Evolutionary conservation across 2,797 vertebrate genomes (phyloP).

Genomic region (Cyclura pinguis): DNA sequence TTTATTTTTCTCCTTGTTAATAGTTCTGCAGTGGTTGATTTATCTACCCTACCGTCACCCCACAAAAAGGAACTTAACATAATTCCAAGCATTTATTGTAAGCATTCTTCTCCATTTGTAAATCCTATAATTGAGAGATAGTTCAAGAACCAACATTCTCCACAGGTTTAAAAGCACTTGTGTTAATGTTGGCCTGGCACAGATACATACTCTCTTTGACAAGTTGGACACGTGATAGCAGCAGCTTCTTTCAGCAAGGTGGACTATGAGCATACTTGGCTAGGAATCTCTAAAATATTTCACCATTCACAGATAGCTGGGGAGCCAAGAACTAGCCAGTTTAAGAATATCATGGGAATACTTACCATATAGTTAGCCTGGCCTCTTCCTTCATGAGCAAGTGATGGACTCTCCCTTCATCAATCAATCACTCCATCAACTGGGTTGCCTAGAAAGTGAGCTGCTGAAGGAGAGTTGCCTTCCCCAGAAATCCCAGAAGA

Average conservation of each 20-base stretch:
- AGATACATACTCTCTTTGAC: background rate
- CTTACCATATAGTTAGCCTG: too few relatives aligned
- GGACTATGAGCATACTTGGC: background rate
- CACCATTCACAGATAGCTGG: background rate
- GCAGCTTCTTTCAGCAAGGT: background rate
- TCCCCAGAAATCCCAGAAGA: too few relatives aligned
- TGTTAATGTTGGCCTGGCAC: too few relatives aligned
- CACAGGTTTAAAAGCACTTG: background rate
- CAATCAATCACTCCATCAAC: too few relatives aligned
- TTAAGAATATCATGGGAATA: too few relatives aligned
- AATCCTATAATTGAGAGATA: background rate
- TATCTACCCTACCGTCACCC: background rate
- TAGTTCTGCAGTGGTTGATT: background rate
- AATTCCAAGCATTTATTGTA: too few relatives aligned
- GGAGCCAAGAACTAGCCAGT: too few relatives aligned
- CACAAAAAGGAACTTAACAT: too few relatives aligned
- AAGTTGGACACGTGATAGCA: background rate
- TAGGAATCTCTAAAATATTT: background rate
- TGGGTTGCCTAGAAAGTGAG: too few relatives aligned
- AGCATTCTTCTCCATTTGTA: background rate
- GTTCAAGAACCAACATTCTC: background rate
- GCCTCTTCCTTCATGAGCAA: too few relatives aligned
- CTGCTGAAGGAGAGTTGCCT: too few relatives aligned
- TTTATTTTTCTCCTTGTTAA: background rate
- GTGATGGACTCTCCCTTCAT: too few relatives aligned